These are phyloP conservation scores for Epistrophe grossulariae DNA, from an alignment of 2,888 invertebrate species.

Conservation along the genomic window DNA sequence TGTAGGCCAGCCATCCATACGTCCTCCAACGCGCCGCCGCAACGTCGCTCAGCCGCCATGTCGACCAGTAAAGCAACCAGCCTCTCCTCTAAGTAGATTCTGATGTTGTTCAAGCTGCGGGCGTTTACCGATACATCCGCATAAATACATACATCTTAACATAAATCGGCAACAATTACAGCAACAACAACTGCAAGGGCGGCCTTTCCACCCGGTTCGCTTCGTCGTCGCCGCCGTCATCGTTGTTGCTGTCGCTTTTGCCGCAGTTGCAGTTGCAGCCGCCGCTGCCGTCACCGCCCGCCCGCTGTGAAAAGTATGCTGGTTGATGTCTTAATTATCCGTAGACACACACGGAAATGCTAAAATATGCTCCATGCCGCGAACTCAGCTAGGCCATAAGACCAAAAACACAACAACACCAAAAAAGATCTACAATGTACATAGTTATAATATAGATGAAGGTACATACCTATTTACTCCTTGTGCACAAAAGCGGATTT, in stretches of 20 bases:
- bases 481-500: neutral
- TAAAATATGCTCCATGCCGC: slow-evolving; percentile 70
- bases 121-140: slow-evolving; percentile 62
- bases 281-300: slow-evolving; percentile 46
- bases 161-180: slow-evolving; percentile 71
- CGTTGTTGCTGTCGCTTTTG: neutral
- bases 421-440: neutral
- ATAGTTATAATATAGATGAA: neutral
- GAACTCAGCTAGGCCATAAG: slow-evolving; percentile 28
- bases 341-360: slow-evolving; percentile 77
- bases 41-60: neutral
- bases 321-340: slow-evolving; percentile 75
- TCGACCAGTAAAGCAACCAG: neutral
- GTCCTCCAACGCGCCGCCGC: slow-evolving; percentile 14
- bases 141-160: slow-evolving; percentile 34
- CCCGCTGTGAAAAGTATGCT: slow-evolving; percentile 75
- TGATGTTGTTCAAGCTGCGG: slow-evolving; percentile 70
- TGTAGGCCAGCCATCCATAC: slow-evolving; percentile 42
- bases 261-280: slow-evolving; percentile 13
- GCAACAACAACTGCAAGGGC: slow-evolving; percentile 36
- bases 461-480: neutral
- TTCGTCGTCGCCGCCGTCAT: neutral
- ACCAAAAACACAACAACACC: slow-evolving; percentile 18
- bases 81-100: slow-evolving; percentile 67
- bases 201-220: slow-evolving; percentile 51